Percentiles rank a stretch among this genome's conserved stretches.
These are phyloP conservation scores for Thaumatotibia leucotreta DNA, from an alignment of 1,140 invertebrate genomes.

Conservation along the genomic window DNA sequence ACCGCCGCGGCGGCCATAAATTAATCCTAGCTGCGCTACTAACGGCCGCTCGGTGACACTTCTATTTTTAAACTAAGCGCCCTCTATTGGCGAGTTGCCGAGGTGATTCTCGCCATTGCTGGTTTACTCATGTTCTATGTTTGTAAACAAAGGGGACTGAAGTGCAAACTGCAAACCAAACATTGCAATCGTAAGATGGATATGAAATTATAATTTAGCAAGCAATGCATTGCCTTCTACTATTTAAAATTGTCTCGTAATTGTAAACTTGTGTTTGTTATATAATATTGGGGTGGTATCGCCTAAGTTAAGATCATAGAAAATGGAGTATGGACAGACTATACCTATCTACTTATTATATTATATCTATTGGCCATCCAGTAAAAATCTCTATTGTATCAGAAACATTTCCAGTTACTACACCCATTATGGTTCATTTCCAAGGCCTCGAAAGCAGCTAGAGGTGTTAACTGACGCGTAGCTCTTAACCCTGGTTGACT, in stretches of 20 bases:
- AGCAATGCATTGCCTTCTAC: background rate
- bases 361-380: too few species aligned
- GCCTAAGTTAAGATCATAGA: too few species aligned
- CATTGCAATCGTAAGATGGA: background rate
- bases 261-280: too few species aligned
- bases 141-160: slow-evolving; percentile 60
- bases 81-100: slow-evolving; percentile 70
- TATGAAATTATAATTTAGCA: background rate
- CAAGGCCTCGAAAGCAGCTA: too few species aligned
- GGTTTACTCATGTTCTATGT: slow-evolving; percentile 68
- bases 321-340: too few species aligned
- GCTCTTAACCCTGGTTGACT: slow-evolving; percentile 27
- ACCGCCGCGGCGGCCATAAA: slow-evolving; percentile 41
- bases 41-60: slow-evolving; percentile 40
- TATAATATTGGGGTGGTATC: too few species aligned
- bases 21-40: slow-evolving; percentile 28
- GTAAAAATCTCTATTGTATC: too few species aligned
- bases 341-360: too few species aligned
- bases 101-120: slow-evolving; percentile 38
- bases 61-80: slow-evolving; percentile 62
- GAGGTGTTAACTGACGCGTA: background rate
- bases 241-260: too few species aligned
- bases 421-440: background rate
- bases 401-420: too few species aligned
- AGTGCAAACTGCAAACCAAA: slow-evolving; percentile 17